These are phyloP conservation scores for Haliclona indistincta DNA, from an alignment of 37 sponge, comb jelly and placozoan genomes.

Conservation along the genomic window DNA sequence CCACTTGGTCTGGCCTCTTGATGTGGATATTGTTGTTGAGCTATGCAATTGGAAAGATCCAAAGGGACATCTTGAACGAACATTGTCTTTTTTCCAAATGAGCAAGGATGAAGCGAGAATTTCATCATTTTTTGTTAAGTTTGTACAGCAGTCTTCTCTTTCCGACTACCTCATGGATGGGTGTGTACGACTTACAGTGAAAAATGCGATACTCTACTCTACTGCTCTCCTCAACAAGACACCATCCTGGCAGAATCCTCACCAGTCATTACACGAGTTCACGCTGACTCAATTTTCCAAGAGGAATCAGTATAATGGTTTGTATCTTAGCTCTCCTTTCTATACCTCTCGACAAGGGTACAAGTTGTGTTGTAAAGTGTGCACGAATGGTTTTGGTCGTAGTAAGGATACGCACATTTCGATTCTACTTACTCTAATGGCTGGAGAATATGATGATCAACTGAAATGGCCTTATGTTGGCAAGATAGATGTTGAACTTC, in stretches of 20 bases:
- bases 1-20: conserved; percentile 24
- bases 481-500: neutral
- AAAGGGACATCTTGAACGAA: neutral
- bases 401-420: conserved; percentile 7
- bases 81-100: neutral
- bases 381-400: conserved; percentile 19
- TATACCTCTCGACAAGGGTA: neutral
- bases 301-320: neutral
- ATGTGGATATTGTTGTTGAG: neutral
- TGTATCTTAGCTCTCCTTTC: conserved; percentile 22
- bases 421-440: neutral
- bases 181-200: neutral
- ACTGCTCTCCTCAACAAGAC: neutral
- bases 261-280: neutral
- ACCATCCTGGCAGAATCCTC: neutral
- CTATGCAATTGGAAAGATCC: neutral
- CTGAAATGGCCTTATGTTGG: neutral
- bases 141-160: conserved; percentile 3
- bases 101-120: neutral
- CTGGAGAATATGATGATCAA: neutral
- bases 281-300: neutral
- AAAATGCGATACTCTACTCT: neutral
- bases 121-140: neutral
- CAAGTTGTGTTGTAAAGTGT: neutral
- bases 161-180: neutral